Evolutionary conservation across 2,113 vertebrate genomes (phyloP).

Genomic region (Cinclus cinclus): DNA sequence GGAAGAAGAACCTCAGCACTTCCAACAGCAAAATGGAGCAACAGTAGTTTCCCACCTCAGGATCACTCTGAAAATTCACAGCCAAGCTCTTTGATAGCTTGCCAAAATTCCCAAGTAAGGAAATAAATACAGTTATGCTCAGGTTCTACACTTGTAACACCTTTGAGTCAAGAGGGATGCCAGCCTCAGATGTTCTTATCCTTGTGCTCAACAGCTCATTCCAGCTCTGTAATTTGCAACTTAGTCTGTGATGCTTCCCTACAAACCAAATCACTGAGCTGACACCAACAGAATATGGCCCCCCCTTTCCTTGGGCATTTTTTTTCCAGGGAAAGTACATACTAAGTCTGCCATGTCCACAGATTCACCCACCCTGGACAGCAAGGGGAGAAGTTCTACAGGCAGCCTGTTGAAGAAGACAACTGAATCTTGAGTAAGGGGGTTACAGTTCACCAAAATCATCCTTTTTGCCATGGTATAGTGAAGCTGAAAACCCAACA

Average conservation of each 20-base stretch:
- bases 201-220: neutral
- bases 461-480: neutral
- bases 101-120: neutral
- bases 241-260: neutral
- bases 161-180: neutral
- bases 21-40: neutral
- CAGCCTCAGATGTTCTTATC: neutral
- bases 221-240: neutral
- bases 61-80: neutral
- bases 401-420: neutral
- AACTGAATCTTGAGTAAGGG: neutral
- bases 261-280: neutral
- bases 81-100: neutral
- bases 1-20: neutral
- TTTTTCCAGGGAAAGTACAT: neutral
- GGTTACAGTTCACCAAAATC: neutral
- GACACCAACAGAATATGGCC: neutral
- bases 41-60: neutral
- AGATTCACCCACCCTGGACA: neutral
- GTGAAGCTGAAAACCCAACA: neutral
- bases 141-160: neutral
- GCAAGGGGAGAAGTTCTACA: neutral
- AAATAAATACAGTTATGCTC: neutral
- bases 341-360: neutral
- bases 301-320: neutral